phyloP scores from a whole-genome alignment of 2,888 invertebrate species.

The Laspeyria flexula region DNA sequence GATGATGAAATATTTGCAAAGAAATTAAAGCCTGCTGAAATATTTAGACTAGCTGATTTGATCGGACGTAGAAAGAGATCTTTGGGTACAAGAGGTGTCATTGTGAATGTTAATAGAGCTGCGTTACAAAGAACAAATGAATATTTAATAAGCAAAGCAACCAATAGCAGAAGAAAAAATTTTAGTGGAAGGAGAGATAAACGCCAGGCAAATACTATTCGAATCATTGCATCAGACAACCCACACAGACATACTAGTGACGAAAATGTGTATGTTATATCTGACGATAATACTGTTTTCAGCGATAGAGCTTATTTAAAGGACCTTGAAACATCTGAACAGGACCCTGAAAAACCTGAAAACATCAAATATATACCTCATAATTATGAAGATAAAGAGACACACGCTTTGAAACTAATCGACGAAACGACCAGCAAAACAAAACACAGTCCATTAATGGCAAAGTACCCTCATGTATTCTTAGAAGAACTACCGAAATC shows the following conservation, averaged over 20 bases:
- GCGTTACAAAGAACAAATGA: conserved; percentile 60
- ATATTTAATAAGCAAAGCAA: conserved; percentile 63
- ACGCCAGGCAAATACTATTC: conserved; percentile 67
- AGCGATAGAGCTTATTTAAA: conserved; percentile 61
- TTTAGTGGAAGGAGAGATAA: conserved; percentile 65
- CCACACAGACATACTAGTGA: conserved; percentile 46
- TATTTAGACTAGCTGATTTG: conserved; percentile 56
- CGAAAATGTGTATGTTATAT: conserved; percentile 65
- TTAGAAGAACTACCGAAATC: conserved; percentile 61
- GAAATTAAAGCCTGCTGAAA: conserved; percentile 62
- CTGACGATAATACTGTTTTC: conserved; percentile 63
- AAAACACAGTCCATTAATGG: conserved; percentile 63
- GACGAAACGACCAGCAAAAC: conserved; percentile 46
- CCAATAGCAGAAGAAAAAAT: conserved; percentile 54
- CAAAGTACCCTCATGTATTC: conserved; percentile 75
- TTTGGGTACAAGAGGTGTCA: conserved; percentile 51
- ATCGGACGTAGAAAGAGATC: conserved; percentile 63
- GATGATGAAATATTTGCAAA: conserved; percentile 57
- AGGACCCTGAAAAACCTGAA: conserved; percentile 32
- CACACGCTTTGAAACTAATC: conserved; percentile 44
- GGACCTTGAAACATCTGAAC: conserved; percentile 49
- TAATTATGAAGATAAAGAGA: conserved; percentile 38
- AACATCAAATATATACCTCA: conserved; percentile 47
- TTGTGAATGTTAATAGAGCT: conserved; percentile 60
- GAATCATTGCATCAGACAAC: conserved; percentile 63